A percentile compares a stretch with the other conserved stretches of the same genome.
These are phyloP conservation scores for Varanus komodoensis DNA, from an alignment of 2,113 vertebrate species.

Conservation along the genomic window DNA sequence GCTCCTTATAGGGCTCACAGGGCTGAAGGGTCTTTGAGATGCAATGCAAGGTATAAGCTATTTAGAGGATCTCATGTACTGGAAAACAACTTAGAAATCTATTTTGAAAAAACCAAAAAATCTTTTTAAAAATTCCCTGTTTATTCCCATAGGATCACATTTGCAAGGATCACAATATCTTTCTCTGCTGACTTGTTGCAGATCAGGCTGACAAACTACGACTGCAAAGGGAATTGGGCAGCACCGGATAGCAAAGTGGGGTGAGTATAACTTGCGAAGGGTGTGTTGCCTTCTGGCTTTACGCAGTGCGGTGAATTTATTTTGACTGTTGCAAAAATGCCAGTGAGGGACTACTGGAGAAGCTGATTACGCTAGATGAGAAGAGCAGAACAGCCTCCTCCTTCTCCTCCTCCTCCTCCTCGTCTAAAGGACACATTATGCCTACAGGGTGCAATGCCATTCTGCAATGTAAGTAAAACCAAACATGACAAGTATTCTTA, in stretches of 20 bases:
- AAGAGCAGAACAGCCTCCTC: not conserved
- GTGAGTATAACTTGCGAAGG: conserved; percentile 60
- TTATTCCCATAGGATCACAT: not conserved
- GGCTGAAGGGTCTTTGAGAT: not conserved
- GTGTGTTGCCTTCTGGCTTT: conserved; percentile 61
- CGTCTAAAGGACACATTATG: conserved; percentile 49
- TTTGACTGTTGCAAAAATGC: conserved; percentile 61
- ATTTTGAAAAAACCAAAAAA: not conserved
- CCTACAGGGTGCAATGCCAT: conserved; percentile 49
- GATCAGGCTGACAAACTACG: not conserved
- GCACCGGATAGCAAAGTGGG: conserved; percentile 18
- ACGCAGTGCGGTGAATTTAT: conserved; percentile 63
- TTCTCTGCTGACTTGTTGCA: not conserved
- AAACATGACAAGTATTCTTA: conserved; percentile 44
- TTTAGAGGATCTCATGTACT: not conserved
- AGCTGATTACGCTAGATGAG: conserved; percentile 57
- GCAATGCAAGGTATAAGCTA: not conserved
- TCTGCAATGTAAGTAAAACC: conserved; percentile 59
- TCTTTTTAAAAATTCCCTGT: not conserved
- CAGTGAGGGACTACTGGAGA: conserved; percentile 64
- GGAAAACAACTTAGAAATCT: not conserved
- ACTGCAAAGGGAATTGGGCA: not conserved
- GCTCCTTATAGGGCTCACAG: not conserved
- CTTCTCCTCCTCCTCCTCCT: too few relatives aligned
- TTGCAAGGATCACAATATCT: not conserved